Percentiles rank a stretch among this genome's conserved stretches.
These are phyloP conservation scores for Ophion slaviceki DNA, from an alignment of 2,888 invertebrate genomes.

Conservation along the genomic window DNA sequence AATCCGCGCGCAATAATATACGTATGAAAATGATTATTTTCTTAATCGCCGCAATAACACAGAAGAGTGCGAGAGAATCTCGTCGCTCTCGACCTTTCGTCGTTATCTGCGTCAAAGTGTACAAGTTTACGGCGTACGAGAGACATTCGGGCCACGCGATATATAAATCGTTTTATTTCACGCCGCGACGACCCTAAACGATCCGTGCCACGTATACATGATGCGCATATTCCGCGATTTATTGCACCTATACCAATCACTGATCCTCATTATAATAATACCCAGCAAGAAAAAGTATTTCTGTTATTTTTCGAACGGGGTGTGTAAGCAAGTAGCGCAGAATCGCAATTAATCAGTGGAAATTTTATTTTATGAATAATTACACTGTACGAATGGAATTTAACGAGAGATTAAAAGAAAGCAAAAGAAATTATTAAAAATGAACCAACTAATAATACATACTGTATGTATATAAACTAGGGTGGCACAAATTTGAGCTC, in stretches of 20 bases:
- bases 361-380: conserved; percentile 1
- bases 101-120: conserved; percentile 13
- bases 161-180: conserved; percentile 61
- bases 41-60: conserved; percentile 11
- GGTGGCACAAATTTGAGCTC: too few relatives aligned
- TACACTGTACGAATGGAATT: background rate
- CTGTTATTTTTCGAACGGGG: background rate
- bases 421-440: background rate
- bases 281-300: conserved; percentile 3
- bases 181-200: conserved; percentile 56
- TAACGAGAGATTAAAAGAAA: too few relatives aligned
- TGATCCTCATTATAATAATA: conserved; percentile 34
- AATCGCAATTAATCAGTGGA: conserved; percentile 19
- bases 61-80: background rate
- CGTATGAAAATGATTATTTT: background rate
- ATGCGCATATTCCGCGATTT: conserved; percentile 52
- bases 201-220: conserved; percentile 49
- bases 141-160: conserved; percentile 3
- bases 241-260: conserved; percentile 30
- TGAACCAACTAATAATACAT: background rate
- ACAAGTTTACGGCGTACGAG: conserved; percentile 23
- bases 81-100: conserved; percentile 2
- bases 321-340: background rate
- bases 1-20: background rate
- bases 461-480: too few relatives aligned